A percentile compares a stretch with the other conserved stretches of the same genome.
Evolutionary conservation across 2,888 invertebrate genomes (phyloP).

Genomic region (Dynastes grantii): DNA sequence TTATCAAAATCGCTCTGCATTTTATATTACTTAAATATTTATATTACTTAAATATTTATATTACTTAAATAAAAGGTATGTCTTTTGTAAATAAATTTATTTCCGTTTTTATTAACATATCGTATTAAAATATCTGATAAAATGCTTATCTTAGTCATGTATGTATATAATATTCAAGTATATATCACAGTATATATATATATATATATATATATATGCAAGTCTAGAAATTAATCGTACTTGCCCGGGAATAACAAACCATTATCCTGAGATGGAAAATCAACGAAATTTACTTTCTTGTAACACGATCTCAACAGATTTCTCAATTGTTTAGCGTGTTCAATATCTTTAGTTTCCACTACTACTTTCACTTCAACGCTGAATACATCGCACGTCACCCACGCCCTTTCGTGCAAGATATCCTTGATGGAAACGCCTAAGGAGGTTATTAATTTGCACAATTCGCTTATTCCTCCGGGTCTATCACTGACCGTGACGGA

Average conservation of each 20-base stretch:
- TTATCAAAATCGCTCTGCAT: too few relatives aligned
- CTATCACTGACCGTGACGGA: constrained; percentile 87
- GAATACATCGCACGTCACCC: constrained; percentile 93
- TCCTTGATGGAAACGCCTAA: constrained; percentile 94
- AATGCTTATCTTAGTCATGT: neutral
- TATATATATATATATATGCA: neutral
- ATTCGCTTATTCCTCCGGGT: constrained; percentile 90
- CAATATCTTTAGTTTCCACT: constrained; percentile 89
- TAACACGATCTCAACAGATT: constrained; percentile 74
- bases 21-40: too few relatives aligned
- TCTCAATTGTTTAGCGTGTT: constrained; percentile 80
- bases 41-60: too few relatives aligned
- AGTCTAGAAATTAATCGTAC: constrained; percentile 9
- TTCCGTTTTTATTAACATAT: too few relatives aligned
- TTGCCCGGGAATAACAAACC: constrained; percentile 27
- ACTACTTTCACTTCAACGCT: constrained; percentile 88
- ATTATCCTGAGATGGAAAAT: constrained; percentile 57
- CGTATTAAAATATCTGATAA: neutral
- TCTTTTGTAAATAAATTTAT: neutral
- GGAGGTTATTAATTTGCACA: constrained; percentile 82
- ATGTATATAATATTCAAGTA: neutral
- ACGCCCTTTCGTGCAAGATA: constrained; percentile 95
- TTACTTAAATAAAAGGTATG: neutral
- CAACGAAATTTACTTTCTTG: constrained; percentile 73
- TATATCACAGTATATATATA: constrained; percentile 21